Percentiles rank a stretch among this genome's conserved stretches.
phyloP scores from a whole-genome alignment of 1,140 invertebrate genomes.

The Parapsyche elsis region DNA sequence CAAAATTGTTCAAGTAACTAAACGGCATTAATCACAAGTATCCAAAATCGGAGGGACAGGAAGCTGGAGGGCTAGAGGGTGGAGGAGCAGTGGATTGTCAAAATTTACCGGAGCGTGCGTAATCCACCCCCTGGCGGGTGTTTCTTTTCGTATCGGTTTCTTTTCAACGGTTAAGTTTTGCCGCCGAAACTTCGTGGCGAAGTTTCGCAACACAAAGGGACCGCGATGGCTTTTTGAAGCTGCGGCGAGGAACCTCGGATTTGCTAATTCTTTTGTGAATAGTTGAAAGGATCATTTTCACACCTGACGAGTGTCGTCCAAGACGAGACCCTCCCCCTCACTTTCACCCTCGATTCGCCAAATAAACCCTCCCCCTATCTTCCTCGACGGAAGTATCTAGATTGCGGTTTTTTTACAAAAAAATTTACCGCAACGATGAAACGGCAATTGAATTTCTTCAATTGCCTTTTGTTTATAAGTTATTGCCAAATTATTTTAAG shows the following conservation, averaged over 20 bases:
- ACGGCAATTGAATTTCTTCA: neutral
- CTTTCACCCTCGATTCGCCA: neutral
- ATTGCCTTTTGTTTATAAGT: no score
- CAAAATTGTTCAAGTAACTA: no score
- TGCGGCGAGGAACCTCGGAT: slow-evolving; percentile 32
- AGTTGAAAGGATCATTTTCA: slow-evolving; percentile 54
- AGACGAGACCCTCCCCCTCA: neutral
- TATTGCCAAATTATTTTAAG: no score
- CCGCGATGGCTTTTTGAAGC: slow-evolving; percentile 34
- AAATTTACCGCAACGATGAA: neutral
- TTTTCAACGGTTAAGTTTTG: neutral
- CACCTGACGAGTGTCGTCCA: slow-evolving; percentile 45
- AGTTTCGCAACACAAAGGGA: neutral
- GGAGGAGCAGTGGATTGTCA: neutral
- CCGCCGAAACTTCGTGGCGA: neutral
- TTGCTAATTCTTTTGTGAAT: slow-evolving; percentile 53
- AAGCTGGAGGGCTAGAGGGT: no score
- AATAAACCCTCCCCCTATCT: no score
- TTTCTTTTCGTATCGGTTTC: neutral
- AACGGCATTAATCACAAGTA: no score
- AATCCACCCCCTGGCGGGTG: slow-evolving; percentile 2
- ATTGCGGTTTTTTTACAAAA: no score
- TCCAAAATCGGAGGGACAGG: no score
- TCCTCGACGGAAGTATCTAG: no score
- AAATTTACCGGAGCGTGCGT: slow-evolving; percentile 4